A percentile compares a stretch with the other conserved stretches of the same genome.
phyloP scores from a whole-genome alignment of 1,140 invertebrate genomes.

The Zaprionus africanus region DNA sequence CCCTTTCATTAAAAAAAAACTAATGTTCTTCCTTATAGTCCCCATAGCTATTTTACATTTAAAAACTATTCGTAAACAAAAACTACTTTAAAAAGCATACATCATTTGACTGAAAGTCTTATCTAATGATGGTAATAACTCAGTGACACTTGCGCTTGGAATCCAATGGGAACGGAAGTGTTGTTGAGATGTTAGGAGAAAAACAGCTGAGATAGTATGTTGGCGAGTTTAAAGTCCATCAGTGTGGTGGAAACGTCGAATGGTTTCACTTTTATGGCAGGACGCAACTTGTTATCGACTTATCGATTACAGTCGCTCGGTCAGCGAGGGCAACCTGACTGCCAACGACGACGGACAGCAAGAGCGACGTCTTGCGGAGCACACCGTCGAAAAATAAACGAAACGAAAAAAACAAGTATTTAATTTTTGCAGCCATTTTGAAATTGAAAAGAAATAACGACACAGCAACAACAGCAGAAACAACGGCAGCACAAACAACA shows the following conservation, averaged over 20 bases:
- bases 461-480: conserved; percentile 28
- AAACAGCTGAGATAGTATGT: conserved; percentile 1
- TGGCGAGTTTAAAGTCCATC: background rate
- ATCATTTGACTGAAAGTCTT: background rate
- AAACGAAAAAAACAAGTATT: conserved; percentile 55
- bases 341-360: background rate
- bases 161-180: conserved; percentile 4
- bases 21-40: no score
- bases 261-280: conserved; percentile 32
- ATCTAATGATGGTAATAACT: conserved; percentile 3
- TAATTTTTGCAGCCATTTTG: conserved; percentile 56
- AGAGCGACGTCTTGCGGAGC: conserved; percentile 13
- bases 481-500: conserved; percentile 6
- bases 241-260: background rate
- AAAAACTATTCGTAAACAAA: no score
- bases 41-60: no score
- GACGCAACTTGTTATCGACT: conserved; percentile 27
- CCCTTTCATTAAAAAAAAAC: no score
- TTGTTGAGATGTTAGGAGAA: background rate
- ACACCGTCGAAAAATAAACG: conserved; percentile 25
- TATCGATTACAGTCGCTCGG: conserved; percentile 26
- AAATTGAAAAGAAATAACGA: conserved; percentile 54
- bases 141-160: background rate
- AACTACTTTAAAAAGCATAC: background rate
- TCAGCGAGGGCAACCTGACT: conserved; percentile 30